phyloP scores from a whole-genome alignment of 2,113 vertebrate species.

The Tupaia tana region DNA sequence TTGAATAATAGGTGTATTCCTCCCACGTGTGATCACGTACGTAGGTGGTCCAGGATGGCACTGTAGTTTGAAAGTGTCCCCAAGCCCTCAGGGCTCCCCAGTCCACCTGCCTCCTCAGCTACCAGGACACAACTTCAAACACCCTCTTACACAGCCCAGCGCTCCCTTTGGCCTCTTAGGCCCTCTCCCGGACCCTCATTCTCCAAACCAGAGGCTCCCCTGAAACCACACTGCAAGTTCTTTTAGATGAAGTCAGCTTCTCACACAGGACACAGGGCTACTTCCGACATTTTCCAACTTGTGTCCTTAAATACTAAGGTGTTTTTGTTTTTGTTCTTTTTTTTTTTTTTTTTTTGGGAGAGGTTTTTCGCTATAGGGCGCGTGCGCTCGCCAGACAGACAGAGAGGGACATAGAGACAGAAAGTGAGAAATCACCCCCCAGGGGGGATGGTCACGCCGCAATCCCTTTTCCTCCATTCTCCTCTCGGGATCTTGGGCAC shows the following conservation, averaged over 20 bases:
- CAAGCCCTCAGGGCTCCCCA: neutral
- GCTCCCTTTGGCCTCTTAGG: neutral
- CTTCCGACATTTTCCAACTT: no score
- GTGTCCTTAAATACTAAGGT: neutral
- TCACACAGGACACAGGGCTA: neutral
- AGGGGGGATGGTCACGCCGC: no score
- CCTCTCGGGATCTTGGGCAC: no score
- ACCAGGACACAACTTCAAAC: neutral
- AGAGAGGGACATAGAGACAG: no score
- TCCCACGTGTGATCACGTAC: neutral
- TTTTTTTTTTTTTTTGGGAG: no score
- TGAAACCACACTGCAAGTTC: neutral
- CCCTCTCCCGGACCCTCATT: neutral
- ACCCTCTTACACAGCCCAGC: neutral
- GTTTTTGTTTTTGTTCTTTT: no score
- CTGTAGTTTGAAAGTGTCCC: neutral
- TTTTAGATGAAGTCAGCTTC: neutral
- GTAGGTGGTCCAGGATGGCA: neutral
- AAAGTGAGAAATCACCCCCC: no score
- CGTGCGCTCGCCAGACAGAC: no score
- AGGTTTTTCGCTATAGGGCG: no score
- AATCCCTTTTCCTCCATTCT: no score
- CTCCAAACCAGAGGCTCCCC: neutral
- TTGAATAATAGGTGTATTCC: neutral
- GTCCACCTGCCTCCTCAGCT: neutral